Evolutionary conservation across 2,888 invertebrate species (phyloP).

Genomic region (Phalangium opilio): DNA sequence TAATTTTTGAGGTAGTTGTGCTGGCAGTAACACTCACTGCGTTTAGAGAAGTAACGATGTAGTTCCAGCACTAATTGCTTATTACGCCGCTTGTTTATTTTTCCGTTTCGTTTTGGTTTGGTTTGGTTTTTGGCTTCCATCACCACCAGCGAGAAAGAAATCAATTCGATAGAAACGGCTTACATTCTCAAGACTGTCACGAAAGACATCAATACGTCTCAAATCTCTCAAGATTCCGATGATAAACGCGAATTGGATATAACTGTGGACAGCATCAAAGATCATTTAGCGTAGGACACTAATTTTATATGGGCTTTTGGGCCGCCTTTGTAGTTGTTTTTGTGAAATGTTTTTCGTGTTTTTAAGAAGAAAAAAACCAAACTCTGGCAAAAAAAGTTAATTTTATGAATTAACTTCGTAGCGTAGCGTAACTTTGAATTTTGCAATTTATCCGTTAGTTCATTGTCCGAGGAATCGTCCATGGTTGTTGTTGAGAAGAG

Average conservation of each 20-base stretch:
- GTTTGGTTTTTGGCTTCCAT: not conserved
- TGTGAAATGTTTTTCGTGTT: too few relatives aligned
- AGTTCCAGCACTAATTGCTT: too few relatives aligned
- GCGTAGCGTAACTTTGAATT: not conserved
- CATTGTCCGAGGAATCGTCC: slow-evolving; percentile 5
- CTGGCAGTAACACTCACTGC: too few relatives aligned
- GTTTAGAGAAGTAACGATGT: too few relatives aligned
- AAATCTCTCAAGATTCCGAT: slow-evolving; percentile 11
- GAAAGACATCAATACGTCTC: not conserved
- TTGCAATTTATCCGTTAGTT: slow-evolving; percentile 2
- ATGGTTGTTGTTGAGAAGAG: slow-evolving; percentile 11
- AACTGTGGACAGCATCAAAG: slow-evolving; percentile 19
- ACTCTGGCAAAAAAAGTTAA: too few relatives aligned
- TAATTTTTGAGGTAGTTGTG: too few relatives aligned
- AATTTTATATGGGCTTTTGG: not conserved
- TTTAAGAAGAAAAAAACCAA: too few relatives aligned
- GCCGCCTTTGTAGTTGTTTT: not conserved
- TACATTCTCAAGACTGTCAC: not conserved
- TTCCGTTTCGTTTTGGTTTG: not conserved
- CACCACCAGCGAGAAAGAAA: not conserved
- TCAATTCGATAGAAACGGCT: too few relatives aligned
- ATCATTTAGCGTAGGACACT: slow-evolving; percentile 16
- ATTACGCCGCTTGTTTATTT: not conserved
- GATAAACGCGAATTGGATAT: slow-evolving; percentile 16
- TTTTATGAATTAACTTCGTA: too few relatives aligned